Base-by-base conservation (phyloP, 2,888 invertebrate species). In the Pemphredon lugubris region DNA sequence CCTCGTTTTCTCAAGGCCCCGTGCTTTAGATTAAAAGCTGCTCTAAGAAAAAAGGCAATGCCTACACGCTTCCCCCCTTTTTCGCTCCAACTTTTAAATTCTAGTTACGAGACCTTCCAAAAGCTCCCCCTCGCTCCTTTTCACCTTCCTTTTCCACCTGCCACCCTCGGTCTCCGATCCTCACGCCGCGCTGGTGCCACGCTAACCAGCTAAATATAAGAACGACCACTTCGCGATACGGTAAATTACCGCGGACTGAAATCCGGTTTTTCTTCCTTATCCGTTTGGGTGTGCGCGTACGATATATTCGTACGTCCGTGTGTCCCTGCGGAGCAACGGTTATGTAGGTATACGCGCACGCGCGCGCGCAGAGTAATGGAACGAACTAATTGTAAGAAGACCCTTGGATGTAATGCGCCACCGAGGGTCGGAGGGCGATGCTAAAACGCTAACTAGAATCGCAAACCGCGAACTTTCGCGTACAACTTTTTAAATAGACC, bases 71-170 rank as follows among this genome's bases (percentile, higher is more conserved):
- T 45, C 37, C 51, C 20, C 73, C 34, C 37, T 45, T 70, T 53
- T 45, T 37, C 39, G 20, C n/a, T 60, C 65, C 16, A 73, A 75
- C 75, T 73, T 75, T 73, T 61, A 61, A 65, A 70, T 70, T 54
- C 61, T 40, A 61, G 59, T 66, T 73, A 75, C 69, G 53, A 47
- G 50, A 16, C 47, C 26, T 26, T 30, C 48, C 57, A 20, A 7
- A 20, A 53, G 14, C 16, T 11, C 16, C 40, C 20, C 7, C 40
- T 50, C 44, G 16, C 18, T 45, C 21, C 6, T 14, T 47, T 11
- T 14, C 26, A 7, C 4, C 7, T 26, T 26, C 26, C 26, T 26
- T 26, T 26, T 26, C 26, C 26, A 26, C 26, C 9, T 11, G 23
- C 37, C 18, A n/a, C 26, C 18, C 13, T n/a, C 37, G 14, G 6